These are phyloP conservation scores for Abramis brama DNA, from an alignment of 2,113 vertebrate genomes.

Conservation along the genomic window DNA sequence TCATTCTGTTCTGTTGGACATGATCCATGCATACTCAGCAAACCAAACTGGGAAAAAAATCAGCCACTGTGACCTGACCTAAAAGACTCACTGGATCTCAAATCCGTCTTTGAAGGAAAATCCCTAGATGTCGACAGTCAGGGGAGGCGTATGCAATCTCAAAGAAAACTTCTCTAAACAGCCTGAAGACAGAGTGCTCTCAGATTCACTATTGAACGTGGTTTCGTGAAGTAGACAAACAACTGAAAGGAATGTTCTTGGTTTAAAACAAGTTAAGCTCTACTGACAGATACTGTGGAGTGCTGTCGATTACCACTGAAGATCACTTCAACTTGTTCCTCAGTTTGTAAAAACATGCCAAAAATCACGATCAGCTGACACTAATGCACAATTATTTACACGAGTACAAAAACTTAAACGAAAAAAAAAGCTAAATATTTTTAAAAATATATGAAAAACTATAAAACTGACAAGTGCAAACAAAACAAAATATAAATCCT, in stretches of 20 bases:
- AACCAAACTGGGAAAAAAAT: constrained; percentile 11
- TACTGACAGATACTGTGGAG: neutral
- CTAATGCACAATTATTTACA: neutral
- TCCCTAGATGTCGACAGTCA: neutral
- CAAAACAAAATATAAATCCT: neutral
- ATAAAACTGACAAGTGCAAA: neutral
- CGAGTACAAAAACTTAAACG: neutral
- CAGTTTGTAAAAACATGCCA: neutral
- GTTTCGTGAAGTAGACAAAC: neutral
- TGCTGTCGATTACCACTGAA: neutral
- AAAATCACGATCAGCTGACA: neutral
- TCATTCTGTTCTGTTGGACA: neutral
- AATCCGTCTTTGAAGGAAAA: neutral
- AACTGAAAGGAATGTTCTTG: neutral
- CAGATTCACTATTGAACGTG: neutral
- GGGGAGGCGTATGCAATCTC: neutral
- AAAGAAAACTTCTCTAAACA: neutral
- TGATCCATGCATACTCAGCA: neutral
- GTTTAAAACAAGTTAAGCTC: neutral
- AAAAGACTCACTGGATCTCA: neutral
- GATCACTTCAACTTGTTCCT: neutral
- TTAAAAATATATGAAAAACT: neutral
- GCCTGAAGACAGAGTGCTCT: neutral
- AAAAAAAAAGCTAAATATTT: neutral
- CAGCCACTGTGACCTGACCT: neutral